Evolutionary conservation across 1,140 invertebrate genomes (phyloP).

Genomic region (Stegodyphus mimosarum): DNA sequence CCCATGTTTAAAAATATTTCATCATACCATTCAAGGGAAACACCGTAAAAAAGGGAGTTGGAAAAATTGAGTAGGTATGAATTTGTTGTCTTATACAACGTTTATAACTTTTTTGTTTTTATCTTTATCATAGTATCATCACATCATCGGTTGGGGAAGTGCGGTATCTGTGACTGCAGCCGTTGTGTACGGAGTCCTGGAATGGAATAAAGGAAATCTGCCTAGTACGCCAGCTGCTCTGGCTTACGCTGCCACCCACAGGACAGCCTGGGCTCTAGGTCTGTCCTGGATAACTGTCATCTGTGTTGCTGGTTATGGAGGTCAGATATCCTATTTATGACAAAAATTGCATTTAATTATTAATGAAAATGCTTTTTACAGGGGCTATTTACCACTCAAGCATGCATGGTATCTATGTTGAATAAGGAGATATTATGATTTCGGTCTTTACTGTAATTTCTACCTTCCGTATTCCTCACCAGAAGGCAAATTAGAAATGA

Average conservation of each 20-base stretch:
- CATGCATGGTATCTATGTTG: too few species aligned
- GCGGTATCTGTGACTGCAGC: slow-evolving; percentile 26
- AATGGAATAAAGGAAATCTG: slow-evolving; percentile 54
- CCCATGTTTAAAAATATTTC: too few species aligned
- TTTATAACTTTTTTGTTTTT: not conserved
- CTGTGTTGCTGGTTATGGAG: slow-evolving; percentile 63
- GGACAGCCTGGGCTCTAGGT: slow-evolving; percentile 64
- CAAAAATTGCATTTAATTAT: too few species aligned
- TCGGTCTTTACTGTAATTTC: too few species aligned
- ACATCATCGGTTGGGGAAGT: slow-evolving; percentile 51
- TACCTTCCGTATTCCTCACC: too few species aligned
- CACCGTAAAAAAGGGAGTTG: too few species aligned
- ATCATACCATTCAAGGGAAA: too few species aligned
- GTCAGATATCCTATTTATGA: not conserved
- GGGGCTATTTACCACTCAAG: too few species aligned
- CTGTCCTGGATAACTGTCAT: slow-evolving; percentile 62
- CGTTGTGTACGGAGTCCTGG: slow-evolving; percentile 55
- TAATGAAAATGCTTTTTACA: too few species aligned
- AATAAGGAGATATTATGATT: too few species aligned
- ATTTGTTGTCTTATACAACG: not conserved
- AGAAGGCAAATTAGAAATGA: too few species aligned
- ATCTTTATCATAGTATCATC: slow-evolving; percentile 29
- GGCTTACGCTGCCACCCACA: slow-evolving; percentile 50
- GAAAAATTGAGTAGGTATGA: not conserved
- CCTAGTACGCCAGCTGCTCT: slow-evolving; percentile 29